Base-by-base conservation (phyloP, 2,888 invertebrate species). In the Idaea aversata region DNA sequence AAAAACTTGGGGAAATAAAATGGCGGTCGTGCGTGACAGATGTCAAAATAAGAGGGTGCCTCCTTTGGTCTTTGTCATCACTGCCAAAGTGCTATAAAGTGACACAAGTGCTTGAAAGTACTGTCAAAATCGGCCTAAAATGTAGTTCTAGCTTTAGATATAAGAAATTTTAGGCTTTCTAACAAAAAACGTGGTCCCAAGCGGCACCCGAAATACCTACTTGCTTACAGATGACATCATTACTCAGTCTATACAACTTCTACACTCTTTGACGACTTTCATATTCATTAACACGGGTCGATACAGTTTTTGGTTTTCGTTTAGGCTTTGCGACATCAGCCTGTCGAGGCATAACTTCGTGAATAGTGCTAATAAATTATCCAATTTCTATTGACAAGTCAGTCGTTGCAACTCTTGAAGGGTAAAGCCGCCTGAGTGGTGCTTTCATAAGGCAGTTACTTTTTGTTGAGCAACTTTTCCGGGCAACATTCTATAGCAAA, bases 221-320 rank as follows among this genome's bases (percentile, higher is more conserved):
- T 69, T 76, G 75, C 70, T 64, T 72, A 71, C 73, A 73, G 73
- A 75, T 75, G 77, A 74, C 75, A 65, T 69, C 70, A 63, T 65
- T 67, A 72, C 77, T 88, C 88, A 88, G 88, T 88, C 87, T 88
- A 84, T 79, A 77, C 79, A 78, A 84, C 78, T 81, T 77, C 78
- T 77, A 80, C 69, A 61, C 34, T 60, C 62, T 66, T 63, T 47
- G 7, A 47, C 47, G 47, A 47, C 36, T 67, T 69, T 72, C 47
- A 47, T 47, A 47, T 47, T 47, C 13, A 47, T 47, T 47, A 47
- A 47, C 47, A 47, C 47, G 13, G 13, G 47, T 47, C 47, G 47
- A 7, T 7, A 47, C 13, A 7, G 47, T 10, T 6, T 47, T 47
- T 47, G 47, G 4, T 10, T 7, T 47, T 10, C 47, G 7, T 47